Evolutionary conservation across 2,797 vertebrate genomes (phyloP), one percentile per base, ranked within the genome.

Genomic region (Ciconia nigra): DNA sequence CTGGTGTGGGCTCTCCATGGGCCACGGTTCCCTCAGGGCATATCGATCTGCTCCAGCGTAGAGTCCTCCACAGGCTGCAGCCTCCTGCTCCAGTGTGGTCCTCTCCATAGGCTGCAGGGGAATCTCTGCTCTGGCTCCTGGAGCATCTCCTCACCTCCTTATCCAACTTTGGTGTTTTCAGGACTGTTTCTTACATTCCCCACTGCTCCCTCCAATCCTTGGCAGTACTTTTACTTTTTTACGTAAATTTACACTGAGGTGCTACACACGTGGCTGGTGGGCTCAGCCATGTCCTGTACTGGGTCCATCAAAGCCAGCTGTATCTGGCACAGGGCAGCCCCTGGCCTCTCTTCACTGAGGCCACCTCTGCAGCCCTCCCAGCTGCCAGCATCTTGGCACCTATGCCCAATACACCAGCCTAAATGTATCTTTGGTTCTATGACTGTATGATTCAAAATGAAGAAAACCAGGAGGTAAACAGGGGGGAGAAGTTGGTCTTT

Each of bases 31-130:
- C 31, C 55, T 59, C 29, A 29, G 35, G 9, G 15, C 10, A 13
- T 24, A n/a, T 12, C 0, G 0, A 4, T 26, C 52, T 54, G 18
- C 33, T 71, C 39, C 24, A 14, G 22, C 2, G 2, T 21, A 13
- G n/a, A 29, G 19, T 41, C 22, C 13, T 33, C 21, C 74, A 46
- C 5, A 22, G 20, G 29, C 15, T 69, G 11, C 37, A 46, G 59
- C 22, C 24, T 42, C 59, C 41, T 73, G 9, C 41, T 83, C 33
- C 47, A 20, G 28, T 18, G 20, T 37, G 31, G 33, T 58, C 31
- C 31, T 47, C 49, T 58, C 22, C 26, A 2, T 5, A 6, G 12
- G 8, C 51, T 74, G 26, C 44, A 58, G 14, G 8, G 5, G 28
- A 44, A 26, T 18, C 21, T 74, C 55, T 44, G 17, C 15, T 76